Evolutionary conservation across 2,797 vertebrate genomes (phyloP).

Genomic region (Trichosurus vulpecula): DNA sequence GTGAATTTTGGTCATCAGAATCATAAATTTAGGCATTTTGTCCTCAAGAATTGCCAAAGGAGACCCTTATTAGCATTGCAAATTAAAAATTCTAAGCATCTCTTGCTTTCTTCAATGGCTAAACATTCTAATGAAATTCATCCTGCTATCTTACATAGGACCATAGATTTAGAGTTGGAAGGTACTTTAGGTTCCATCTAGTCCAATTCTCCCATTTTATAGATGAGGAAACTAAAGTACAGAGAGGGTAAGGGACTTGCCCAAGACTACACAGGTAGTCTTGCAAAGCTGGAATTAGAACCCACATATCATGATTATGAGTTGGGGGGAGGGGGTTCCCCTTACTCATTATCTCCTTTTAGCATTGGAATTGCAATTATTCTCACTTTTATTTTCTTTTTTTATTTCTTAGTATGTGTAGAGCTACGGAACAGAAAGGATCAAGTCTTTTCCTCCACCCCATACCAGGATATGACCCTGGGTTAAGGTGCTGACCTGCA

Average conservation of each 20-base stretch:
- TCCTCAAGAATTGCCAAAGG: constrained; percentile 45
- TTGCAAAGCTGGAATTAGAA: background rate
- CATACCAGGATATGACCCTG: background rate
- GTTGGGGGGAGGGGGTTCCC: rapidly evolving
- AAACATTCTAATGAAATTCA: constrained; percentile 33
- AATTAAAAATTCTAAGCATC: constrained; percentile 38
- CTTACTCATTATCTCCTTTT: background rate
- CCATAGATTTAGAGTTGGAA: background rate
- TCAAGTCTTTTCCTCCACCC: background rate
- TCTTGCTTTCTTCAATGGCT: constrained; percentile 33
- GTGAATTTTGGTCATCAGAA: constrained; percentile 33
- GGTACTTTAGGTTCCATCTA: background rate
- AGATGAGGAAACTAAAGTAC: background rate
- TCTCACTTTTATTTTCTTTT: background rate
- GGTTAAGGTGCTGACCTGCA: background rate
- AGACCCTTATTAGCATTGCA: background rate
- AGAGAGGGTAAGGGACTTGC: background rate
- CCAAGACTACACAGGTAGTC: background rate
- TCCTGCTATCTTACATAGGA: background rate
- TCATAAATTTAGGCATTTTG: constrained; percentile 57
- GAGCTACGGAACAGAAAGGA: background rate
- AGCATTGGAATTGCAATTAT: background rate
- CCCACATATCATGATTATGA: background rate
- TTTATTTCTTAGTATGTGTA: background rate
- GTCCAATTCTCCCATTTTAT: background rate